Percentiles rank a stretch among this genome's conserved stretches.
These are phyloP conservation scores for Tapirus terrestris DNA, from an alignment of 2,113 vertebrate genomes.

Conservation along the genomic window DNA sequence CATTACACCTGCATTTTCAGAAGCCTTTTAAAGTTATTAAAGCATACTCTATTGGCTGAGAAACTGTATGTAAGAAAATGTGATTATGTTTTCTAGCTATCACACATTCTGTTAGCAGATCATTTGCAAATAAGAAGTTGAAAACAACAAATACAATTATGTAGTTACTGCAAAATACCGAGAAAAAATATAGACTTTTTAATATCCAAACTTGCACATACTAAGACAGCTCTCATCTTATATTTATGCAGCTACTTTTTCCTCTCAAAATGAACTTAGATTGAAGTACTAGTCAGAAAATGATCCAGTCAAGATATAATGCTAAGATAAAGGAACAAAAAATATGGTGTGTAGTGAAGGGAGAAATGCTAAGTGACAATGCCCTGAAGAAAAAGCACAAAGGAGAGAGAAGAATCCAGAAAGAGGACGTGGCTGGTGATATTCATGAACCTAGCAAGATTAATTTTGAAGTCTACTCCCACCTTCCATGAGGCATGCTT, in stretches of 20 bases:
- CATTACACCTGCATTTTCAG: not conserved
- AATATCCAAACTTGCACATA: constrained; percentile 40
- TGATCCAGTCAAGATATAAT: constrained; percentile 14
- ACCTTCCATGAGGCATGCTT: not conserved
- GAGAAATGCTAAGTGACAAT: constrained; percentile 53
- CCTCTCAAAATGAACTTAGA: constrained; percentile 21
- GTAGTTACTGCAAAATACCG: constrained; percentile 24
- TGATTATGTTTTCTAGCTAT: not conserved
- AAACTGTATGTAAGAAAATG: not conserved
- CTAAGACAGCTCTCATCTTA: not conserved
- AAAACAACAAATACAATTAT: not conserved
- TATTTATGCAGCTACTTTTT: not conserved
- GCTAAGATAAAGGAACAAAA: constrained; percentile 40
- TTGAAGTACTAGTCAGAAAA: not conserved
- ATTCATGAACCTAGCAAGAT: not conserved
- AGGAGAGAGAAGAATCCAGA: not conserved
- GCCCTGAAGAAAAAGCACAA: constrained; percentile 34
- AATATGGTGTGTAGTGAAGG: constrained; percentile 38
- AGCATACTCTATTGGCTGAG: not conserved
- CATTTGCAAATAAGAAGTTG: constrained; percentile 17
- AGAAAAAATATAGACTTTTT: not conserved
- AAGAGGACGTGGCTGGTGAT: not conserved
- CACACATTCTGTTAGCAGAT: not conserved
- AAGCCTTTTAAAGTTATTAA: not conserved
- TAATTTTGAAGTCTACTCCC: not conserved